Percentiles rank a stretch among this genome's conserved stretches.
Evolutionary conservation across 2,113 vertebrate species (phyloP).

Genomic region (Etheostoma cragini): DNA sequence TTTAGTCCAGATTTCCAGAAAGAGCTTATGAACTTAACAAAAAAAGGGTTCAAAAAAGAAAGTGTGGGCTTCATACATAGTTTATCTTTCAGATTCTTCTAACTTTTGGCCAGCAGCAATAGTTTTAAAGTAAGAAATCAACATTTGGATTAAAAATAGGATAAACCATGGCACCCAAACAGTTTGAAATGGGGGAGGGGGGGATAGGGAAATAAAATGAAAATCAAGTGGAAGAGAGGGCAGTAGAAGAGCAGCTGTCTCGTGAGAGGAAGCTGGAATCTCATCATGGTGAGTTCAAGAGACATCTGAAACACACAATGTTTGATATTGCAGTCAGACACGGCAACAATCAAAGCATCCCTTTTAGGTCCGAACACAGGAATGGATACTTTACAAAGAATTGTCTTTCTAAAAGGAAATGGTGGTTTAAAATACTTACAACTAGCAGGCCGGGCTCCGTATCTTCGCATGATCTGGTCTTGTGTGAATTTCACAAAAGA

Average conservation of each 20-base stretch:
- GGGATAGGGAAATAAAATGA: conserved; percentile 67
- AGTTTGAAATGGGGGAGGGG: conserved; percentile 56
- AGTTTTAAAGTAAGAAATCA: conserved; percentile 77
- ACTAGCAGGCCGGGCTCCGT: conserved; percentile 91
- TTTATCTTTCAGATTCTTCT: conserved; percentile 63
- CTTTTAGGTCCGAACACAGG: neutral
- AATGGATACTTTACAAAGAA: neutral
- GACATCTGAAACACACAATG: conserved; percentile 85
- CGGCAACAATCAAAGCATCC: neutral
- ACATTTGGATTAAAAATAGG: conserved; percentile 82
- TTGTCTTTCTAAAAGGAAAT: neutral
- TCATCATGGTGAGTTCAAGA: conserved; percentile 86
- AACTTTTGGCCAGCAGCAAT: conserved; percentile 79
- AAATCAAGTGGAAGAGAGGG: conserved; percentile 58
- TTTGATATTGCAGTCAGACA: neutral
- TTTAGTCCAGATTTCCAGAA: conserved; percentile 68
- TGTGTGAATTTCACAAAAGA: conserved; percentile 97
- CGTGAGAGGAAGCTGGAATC: conserved; percentile 85
- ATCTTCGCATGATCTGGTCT: conserved; percentile 96
- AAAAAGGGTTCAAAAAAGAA: neutral
- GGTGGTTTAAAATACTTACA: conserved; percentile 81
- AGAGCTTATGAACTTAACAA: conserved; percentile 58
- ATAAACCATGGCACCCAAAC: conserved; percentile 89
- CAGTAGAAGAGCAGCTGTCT: conserved; percentile 86
- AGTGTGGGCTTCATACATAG: conserved; percentile 50